Evolutionary conservation across 53 echinoderm and acorn worm species (phyloP).

Genomic region (Holothuria scabra): DNA sequence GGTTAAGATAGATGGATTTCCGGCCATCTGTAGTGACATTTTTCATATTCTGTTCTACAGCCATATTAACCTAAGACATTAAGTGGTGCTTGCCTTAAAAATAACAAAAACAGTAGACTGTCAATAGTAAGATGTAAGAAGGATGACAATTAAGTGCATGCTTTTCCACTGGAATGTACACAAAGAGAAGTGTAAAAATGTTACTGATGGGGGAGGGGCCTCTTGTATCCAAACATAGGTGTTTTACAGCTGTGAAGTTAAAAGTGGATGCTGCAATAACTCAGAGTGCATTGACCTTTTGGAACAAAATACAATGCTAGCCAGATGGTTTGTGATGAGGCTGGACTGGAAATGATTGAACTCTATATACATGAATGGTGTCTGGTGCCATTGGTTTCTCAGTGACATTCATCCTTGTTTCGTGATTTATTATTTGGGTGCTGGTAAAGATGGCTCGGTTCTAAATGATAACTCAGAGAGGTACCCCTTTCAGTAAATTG

Average conservation of each 20-base stretch:
- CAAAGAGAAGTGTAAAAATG: conserved; percentile 23
- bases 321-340: too few relatives aligned
- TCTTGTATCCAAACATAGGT: conserved; percentile 2
- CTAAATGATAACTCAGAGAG: conserved; percentile 10
- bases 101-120: too few relatives aligned
- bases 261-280: neutral
- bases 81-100: too few relatives aligned
- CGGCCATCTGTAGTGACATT: too few relatives aligned
- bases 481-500: neutral
- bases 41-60: too few relatives aligned
- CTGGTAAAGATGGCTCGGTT: conserved; percentile 4
- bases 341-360: too few relatives aligned
- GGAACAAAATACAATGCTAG: neutral
- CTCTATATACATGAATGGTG: too few relatives aligned
- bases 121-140: neutral
- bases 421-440: conserved; percentile 10
- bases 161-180: conserved; percentile 35
- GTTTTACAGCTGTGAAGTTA: conserved; percentile 28
- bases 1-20: too few relatives aligned
- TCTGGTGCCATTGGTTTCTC: neutral
- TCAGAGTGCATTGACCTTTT: conserved; percentile 32
- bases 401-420: neutral
- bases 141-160: conserved; percentile 28
- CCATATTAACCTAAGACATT: too few relatives aligned
- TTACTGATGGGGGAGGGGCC: conserved; percentile 16